Base-by-base conservation (phyloP, 2,113 vertebrate genomes). In the Polypterus senegalus region DNA sequence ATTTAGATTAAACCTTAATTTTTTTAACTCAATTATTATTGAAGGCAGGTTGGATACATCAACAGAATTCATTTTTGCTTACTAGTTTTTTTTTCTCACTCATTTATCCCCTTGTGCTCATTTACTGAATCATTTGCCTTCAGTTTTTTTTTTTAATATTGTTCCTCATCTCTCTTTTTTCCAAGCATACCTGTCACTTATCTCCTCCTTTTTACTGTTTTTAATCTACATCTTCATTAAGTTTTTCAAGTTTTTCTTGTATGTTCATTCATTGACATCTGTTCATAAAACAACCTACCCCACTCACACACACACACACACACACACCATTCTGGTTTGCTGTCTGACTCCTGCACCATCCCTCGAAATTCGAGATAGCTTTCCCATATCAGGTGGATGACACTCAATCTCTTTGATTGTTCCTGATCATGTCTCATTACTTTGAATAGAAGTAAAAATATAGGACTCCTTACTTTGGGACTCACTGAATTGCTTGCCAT, bases 1-100 rank as follows among this genome's bases (percentile, higher is more conserved):
- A 65, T 82, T 81, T 73, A 79, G 80, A 81, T 80, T 85, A 78
- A 63, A 61, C 65, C 4, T 11, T 74, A 79, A 79, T 82, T 78
- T 76, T 71, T 82, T 81, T 79, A 78, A 69, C 60, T 65, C 76
- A 76, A 70, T 79, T 71, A 58, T 73, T 69, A 63, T 5, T 71
- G 27, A 27, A 27, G 27, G 27, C 27, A 27, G 27, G 27, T 2
- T 2, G 27, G 27, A 27, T 27, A 27, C 27, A 27, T 27, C 27
- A 27, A 27, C 27, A 27, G 27, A 27, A 27, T 27, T 27, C 27
- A 27, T 27, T 27, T 27, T 27, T 27, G 27, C 27, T 27, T 27
- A 27, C 27, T 27, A 27, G 27, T 27, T 27, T 27, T 27, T 27
- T 27, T 27, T 27, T 27, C 27, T 27, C 27, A 27, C 27, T 27